These are phyloP conservation scores for Drosophila kurseongensis DNA, from an alignment of 1,140 invertebrate species.

Conservation along the genomic window DNA sequence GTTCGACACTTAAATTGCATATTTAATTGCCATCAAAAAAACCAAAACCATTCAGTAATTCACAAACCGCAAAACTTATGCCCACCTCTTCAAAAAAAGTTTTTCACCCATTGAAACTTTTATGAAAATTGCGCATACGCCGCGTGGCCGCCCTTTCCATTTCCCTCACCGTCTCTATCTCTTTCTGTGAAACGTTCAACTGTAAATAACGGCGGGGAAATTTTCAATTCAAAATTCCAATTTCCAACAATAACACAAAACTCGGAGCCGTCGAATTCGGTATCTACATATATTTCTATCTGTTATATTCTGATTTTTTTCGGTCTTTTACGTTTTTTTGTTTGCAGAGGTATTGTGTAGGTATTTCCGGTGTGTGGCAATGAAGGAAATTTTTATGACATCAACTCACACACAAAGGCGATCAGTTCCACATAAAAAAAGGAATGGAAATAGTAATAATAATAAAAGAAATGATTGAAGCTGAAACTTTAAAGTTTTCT, in stretches of 20 bases:
- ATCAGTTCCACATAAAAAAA: slow-evolving; percentile 20
- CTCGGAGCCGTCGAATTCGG: slow-evolving; percentile 19
- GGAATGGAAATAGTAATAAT: slow-evolving; percentile 33
- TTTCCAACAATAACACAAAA: slow-evolving; percentile 47
- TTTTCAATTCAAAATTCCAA: slow-evolving; percentile 53
- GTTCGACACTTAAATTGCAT: neutral
- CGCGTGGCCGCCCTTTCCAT: slow-evolving; percentile 9
- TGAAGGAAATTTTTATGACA: slow-evolving; percentile 77
- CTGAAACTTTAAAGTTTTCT: slow-evolving; percentile 50
- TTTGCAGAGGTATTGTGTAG: slow-evolving; percentile 51
- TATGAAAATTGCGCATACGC: slow-evolving; percentile 67
- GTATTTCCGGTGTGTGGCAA: slow-evolving; percentile 65
- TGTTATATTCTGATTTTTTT: slow-evolving; percentile 43
- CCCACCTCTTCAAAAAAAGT: neutral
- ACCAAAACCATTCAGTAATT: neutral
- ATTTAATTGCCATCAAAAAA: neutral
- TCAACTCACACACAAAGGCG: slow-evolving; percentile 51
- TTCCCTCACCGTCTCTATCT: neutral
- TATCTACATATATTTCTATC: slow-evolving; percentile 31
- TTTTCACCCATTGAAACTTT: slow-evolving; percentile 13
- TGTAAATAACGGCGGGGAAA: slow-evolving; percentile 52
- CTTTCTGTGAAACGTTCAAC: slow-evolving; percentile 33
- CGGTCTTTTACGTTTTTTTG: slow-evolving; percentile 10
- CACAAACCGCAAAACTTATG: neutral
- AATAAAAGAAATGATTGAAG: slow-evolving; percentile 39